Conservation (phyloP, 2,113 vertebrate genomes). For the Puntigrus tetrazona region DNA sequence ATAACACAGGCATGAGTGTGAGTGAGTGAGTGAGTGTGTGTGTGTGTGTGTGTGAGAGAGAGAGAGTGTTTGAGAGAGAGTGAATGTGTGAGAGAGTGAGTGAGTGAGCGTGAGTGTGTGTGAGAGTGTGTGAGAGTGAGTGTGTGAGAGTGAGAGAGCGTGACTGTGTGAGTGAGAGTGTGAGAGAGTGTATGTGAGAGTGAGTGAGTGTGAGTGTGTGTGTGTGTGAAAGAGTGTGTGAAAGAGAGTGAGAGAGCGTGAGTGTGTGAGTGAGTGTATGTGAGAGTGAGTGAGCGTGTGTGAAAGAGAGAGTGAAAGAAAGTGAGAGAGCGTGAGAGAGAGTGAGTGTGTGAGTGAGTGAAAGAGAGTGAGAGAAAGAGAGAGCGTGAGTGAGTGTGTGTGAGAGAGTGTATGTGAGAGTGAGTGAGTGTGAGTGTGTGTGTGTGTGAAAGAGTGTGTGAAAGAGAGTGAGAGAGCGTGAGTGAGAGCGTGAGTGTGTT, state of each 20-base stretch:
- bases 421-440: too few species aligned
- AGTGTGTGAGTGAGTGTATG: neutral
- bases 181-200: neutral
- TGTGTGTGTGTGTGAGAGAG: too few species aligned
- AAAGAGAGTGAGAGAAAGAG: too few species aligned
- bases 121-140: too few species aligned
- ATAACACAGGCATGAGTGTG: too few species aligned
- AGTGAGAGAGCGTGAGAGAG: neutral
- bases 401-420: too few species aligned
- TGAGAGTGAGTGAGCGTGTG: neutral
- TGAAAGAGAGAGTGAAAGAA: too few species aligned
- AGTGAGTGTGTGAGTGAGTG: neutral
- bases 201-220: neutral
- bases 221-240: neutral
- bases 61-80: neutral
- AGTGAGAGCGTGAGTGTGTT: neutral
- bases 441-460: neutral
- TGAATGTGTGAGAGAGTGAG: neutral
- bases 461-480: neutral
- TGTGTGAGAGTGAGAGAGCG: neutral
- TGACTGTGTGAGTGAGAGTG: neutral
- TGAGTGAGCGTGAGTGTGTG: neutral
- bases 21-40: too few species aligned
- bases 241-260: neutral
- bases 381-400: neutral